These are phyloP conservation scores for Drosophila subobscura DNA, from an alignment of 1,140 invertebrate species.

Conservation along the genomic window DNA sequence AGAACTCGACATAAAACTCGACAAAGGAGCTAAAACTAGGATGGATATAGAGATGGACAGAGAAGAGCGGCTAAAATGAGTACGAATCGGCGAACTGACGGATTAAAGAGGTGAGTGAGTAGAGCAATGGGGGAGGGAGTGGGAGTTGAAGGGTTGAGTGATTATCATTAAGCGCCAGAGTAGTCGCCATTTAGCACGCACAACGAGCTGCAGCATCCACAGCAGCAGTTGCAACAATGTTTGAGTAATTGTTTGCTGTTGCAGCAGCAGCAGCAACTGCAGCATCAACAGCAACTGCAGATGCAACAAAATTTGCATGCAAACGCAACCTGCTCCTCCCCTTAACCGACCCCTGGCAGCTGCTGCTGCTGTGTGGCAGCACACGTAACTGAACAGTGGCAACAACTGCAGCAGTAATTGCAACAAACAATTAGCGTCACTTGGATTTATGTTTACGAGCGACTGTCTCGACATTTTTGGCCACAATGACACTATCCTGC, in stretches of 20 bases:
- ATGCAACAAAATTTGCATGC: slow-evolving; percentile 76
- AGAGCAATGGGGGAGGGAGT: no score
- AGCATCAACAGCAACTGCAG: slow-evolving; percentile 39
- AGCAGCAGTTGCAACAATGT: slow-evolving; percentile 70
- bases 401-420: slow-evolving; percentile 75
- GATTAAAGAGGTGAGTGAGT: slow-evolving; percentile 18
- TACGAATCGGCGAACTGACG: slow-evolving; percentile 17
- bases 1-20: no score
- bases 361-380: slow-evolving; percentile 22
- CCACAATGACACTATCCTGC: slow-evolving; percentile 31
- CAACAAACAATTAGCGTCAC: slow-evolving; percentile 81
- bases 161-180: slow-evolving; percentile 76
- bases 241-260: slow-evolving; percentile 77
- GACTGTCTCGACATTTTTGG: slow-evolving; percentile 58
- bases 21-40: slow-evolving; percentile 7
- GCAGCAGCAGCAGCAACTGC: slow-evolving; percentile 37
- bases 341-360: not conserved
- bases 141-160: slow-evolving; percentile 50
- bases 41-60: not conserved
- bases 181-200: slow-evolving; percentile 77
- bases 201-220: slow-evolving; percentile 48
- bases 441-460: slow-evolving; percentile 78
- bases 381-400: slow-evolving; percentile 64
- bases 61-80: slow-evolving; percentile 12
- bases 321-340: slow-evolving; percentile 25